A percentile compares a stretch with the other conserved stretches of the same genome.
phyloP scores from a whole-genome alignment of 2,797 vertebrate genomes.

The Leucoraja ocellata region DNA sequence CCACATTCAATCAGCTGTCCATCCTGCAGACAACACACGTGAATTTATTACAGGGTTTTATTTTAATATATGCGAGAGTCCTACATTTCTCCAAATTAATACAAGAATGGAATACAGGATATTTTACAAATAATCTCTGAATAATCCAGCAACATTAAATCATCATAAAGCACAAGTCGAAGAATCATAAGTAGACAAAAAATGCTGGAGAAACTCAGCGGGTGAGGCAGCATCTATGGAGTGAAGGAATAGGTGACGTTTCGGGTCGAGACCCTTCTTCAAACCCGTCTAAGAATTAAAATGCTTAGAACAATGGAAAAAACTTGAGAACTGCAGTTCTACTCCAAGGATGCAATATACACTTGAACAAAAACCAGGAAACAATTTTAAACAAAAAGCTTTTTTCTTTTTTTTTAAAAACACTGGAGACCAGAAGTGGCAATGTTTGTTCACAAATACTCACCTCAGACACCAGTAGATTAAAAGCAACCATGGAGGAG shows the following conservation, averaged over 20 bases:
- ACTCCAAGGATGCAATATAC: not conserved
- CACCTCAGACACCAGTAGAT: not conserved
- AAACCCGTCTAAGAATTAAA: not conserved
- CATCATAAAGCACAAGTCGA: not conserved
- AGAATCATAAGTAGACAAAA: no score
- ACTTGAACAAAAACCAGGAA: not conserved
- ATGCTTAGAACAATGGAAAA: not conserved
- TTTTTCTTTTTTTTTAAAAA: not conserved
- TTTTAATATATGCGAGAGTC: not conserved
- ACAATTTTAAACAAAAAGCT: no score
- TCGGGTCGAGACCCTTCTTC: no score
- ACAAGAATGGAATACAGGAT: not conserved
- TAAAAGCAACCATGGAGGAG: not conserved
- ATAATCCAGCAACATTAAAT: not conserved
- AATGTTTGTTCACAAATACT: not conserved
- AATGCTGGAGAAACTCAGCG: no score
- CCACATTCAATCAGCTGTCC: slow-evolving; percentile 95
- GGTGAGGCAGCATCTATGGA: no score
- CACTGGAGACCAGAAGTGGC: not conserved
- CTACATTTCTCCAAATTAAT: not conserved
- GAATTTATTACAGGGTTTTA: not conserved
- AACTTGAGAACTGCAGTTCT: not conserved
- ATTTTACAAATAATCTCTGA: not conserved
- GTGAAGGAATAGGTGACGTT: no score
- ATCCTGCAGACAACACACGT: slow-evolving; percentile 60